phyloP scores from a whole-genome alignment of 2,113 vertebrate species.

The Hemicordylus capensis region DNA sequence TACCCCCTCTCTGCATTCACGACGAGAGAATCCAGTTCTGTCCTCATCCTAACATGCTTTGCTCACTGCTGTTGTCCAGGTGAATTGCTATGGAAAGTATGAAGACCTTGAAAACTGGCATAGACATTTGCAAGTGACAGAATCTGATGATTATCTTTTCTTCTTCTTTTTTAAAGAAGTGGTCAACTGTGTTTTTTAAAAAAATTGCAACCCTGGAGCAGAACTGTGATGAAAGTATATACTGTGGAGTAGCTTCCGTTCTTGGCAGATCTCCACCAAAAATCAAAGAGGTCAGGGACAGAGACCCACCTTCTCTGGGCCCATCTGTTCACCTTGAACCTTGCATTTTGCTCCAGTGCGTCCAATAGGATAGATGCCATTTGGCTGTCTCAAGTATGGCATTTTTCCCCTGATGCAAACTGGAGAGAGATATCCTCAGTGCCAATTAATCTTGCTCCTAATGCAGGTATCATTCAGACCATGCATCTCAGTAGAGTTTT shows the following conservation, averaged over 20 bases:
- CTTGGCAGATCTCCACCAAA: neutral
- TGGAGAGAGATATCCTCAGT: neutral
- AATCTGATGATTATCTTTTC: too few species aligned
- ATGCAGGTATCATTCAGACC: neutral
- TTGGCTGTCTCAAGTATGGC: neutral
- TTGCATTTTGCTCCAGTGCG: neutral
- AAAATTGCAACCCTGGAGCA: too few species aligned
- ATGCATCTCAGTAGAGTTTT: neutral
- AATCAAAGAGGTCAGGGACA: neutral
- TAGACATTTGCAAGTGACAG: neutral
- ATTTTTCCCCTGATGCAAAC: neutral
- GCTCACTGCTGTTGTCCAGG: neutral
- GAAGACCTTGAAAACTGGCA: neutral
- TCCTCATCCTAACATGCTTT: neutral
- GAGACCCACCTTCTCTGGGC: neutral
- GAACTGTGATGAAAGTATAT: neutral
- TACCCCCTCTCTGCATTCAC: too few species aligned
- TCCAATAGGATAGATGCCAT: neutral
- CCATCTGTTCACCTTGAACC: neutral
- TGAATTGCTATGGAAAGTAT: neutral
- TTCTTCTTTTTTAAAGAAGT: neutral
- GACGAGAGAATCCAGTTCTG: too few species aligned
- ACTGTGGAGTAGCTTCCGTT: neutral
- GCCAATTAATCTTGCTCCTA: neutral
- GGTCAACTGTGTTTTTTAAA: neutral